Conservation (phyloP, 2,888 invertebrate genomes). For the Hypomecis punctinalis region DNA sequence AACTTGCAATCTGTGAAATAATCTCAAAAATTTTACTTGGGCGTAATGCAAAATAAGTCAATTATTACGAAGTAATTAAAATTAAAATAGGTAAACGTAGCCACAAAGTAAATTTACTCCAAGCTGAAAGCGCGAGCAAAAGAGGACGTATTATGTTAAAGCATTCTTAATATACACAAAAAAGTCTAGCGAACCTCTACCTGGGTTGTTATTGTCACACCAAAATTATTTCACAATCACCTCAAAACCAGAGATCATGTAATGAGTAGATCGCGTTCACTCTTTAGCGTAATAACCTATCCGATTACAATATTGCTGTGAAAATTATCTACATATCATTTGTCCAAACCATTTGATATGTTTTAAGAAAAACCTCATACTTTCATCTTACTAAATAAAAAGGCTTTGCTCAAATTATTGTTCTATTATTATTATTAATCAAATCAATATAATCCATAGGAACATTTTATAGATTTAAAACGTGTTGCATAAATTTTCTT, state of each 20-base stretch:
- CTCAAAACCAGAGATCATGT: conserved; percentile 43
- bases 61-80: no score
- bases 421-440: conserved; percentile 54
- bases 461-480: conserved; percentile 45
- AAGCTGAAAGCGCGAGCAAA: no score
- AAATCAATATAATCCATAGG: conserved; percentile 49
- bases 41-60: no score
- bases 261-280: conserved; percentile 45
- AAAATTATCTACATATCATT: conserved; percentile 50
- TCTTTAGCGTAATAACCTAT: conserved; percentile 53
- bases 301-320: conserved; percentile 40
- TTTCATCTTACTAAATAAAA: conserved; percentile 44
- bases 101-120: no score
- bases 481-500: neutral
- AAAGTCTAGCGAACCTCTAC: conserved; percentile 61
- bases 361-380: conserved; percentile 65
- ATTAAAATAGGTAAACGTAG: no score
- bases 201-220: conserved; percentile 69
- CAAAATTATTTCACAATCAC: conserved; percentile 48
- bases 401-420: conserved; percentile 69
- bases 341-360: conserved; percentile 72
- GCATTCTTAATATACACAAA: conserved; percentile 37
- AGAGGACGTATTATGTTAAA: no score
- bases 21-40: no score
- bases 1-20: no score